Evolutionary conservation across 1,140 invertebrate genomes (phyloP).

Genomic region (Chrysopa pallens): DNA sequence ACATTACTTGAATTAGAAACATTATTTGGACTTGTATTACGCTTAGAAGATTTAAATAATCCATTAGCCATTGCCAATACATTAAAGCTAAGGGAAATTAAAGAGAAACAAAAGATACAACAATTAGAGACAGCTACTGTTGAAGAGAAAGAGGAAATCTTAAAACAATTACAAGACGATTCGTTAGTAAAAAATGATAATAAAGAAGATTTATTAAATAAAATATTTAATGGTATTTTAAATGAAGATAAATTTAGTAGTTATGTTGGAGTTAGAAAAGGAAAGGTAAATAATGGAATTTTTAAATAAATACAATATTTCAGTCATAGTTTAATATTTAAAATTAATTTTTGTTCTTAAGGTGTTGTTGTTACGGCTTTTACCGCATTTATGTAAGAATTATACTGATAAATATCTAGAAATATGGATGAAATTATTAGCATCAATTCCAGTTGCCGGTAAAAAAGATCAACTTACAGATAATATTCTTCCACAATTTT

Average conservation of each 20-base stretch:
- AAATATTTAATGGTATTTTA: slow-evolving; percentile 38
- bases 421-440: slow-evolving; percentile 16
- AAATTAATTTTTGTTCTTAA: slow-evolving; percentile 11
- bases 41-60: slow-evolving; percentile 54
- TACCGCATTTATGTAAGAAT: slow-evolving; percentile 23
- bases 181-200: slow-evolving; percentile 18
- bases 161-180: slow-evolving; percentile 21
- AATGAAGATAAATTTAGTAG: slow-evolving; percentile 43
- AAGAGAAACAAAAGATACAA: slow-evolving; percentile 23
- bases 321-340: slow-evolving; percentile 4
- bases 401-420: slow-evolving; percentile 14
- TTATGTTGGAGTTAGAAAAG: slow-evolving; percentile 52
- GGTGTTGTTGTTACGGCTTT: slow-evolving; percentile 35
- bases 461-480: slow-evolving; percentile 18
- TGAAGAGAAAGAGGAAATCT: slow-evolving; percentile 32
- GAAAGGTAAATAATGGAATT: slow-evolving; percentile 32
- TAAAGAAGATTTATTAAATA: slow-evolving; percentile 32
- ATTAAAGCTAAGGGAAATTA: slow-evolving; percentile 26
- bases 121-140: slow-evolving; percentile 24
- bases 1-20: slow-evolving; percentile 66
- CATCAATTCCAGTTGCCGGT: slow-evolving; percentile 18
- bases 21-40: slow-evolving; percentile 45
- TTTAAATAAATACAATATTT: not conserved
- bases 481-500: slow-evolving; percentile 18
- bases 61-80: slow-evolving; percentile 44